Base-by-base conservation (phyloP, 2,888 invertebrate genomes). In the Abscondita cerata region DNA sequence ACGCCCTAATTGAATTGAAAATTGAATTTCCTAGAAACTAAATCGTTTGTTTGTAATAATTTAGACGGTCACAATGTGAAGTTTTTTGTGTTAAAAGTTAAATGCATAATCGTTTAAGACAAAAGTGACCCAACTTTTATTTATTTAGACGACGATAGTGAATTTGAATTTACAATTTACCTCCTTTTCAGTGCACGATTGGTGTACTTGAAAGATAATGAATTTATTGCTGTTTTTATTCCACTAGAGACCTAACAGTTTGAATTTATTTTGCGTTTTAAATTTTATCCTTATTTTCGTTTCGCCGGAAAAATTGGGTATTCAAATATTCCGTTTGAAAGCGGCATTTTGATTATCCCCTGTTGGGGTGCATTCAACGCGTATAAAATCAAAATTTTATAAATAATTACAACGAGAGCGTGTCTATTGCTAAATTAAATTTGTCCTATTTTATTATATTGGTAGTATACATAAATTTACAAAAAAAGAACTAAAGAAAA, bases 201-300 rank as follows among this genome's bases (percentile, higher is more conserved):
- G 50, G 59, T 34, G 44, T 51, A 34, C 59, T 60, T 41, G 40
- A 40, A 36, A 53, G 53, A 36, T 54, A 60, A 60, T 60, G 50
- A 54, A 54, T 54, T 54, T 60, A 60, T 60, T 46, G 59, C 59
- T 40, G 48, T 60, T 60, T 60, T 50, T 54, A 50, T 59, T 48
- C 40, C 48, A 40, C 59, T 59, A 48, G 59, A 52, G 53, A 53
- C 36, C 48, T 38, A 59, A 52, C 48, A 47, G 59, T 47, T 20
- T 46, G 48, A 48, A 59, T 59, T 53, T 41, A 53, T 54, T 54
- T 54, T 44, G 44, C 50, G 52, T 48, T 53, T 59, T 59, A 53
- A 48, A 59, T 52, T 33, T 52, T 9, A 15, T 51, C 18, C 34
- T 34, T 51, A 16, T 51, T 47, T 16, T 33, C 13, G 9, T 5